Percentiles rank a stretch among this genome's conserved stretches.
Conservation (phyloP, 2,113 vertebrate species). For the Porphyrio hochstetteri region DNA sequence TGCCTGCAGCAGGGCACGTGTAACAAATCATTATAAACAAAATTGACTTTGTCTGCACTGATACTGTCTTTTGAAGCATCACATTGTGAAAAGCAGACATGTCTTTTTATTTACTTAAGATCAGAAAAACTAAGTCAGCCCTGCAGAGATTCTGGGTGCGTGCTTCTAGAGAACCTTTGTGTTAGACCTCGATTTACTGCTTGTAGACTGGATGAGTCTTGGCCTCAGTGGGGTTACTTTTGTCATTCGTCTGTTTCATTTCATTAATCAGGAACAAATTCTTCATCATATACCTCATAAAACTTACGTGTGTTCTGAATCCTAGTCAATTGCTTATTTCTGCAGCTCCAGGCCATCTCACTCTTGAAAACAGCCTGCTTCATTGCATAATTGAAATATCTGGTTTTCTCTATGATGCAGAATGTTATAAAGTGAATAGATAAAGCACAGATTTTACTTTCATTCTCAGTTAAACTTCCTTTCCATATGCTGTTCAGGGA, state of each 20-base stretch:
- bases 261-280: neutral
- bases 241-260: neutral
- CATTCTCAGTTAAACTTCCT: neutral
- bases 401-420: neutral
- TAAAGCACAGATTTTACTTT: neutral
- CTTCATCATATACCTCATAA: neutral
- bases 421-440: neutral
- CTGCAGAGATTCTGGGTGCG: neutral
- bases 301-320: neutral
- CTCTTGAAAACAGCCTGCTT: neutral
- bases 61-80: neutral
- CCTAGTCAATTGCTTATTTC: neutral
- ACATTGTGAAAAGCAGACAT: neutral
- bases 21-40: neutral
- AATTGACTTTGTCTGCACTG: neutral
- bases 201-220: neutral
- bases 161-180: neutral
- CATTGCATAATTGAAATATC: neutral
- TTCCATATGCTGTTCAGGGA: slow-evolving; percentile 72
- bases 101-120: neutral
- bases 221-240: neutral
- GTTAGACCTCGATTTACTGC: neutral
- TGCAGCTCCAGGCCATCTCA: neutral
- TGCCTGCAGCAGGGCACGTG: neutral
- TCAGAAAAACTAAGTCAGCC: neutral